A percentile compares a stretch with the other conserved stretches of the same genome.
phyloP scores from a whole-genome alignment of 2,113 vertebrate species.

The Macroglossus sobrinus region DNA sequence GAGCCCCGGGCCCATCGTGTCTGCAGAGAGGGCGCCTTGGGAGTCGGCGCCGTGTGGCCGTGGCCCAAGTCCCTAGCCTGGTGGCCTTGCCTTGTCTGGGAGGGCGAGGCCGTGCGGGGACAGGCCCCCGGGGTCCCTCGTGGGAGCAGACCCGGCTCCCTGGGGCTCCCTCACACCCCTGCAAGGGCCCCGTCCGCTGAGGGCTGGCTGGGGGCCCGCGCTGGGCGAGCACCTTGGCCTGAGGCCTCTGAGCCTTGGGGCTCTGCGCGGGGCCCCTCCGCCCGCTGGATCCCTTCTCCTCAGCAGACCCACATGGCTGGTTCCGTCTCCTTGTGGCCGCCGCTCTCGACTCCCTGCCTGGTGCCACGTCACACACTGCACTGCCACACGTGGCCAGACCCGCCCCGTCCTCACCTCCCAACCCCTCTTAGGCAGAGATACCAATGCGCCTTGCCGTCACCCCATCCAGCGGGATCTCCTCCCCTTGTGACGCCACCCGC shows the following conservation, averaged over 20 bases:
- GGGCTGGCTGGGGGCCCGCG: fast-evolving
- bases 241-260: fast-evolving
- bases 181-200: fast-evolving
- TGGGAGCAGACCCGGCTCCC: fast-evolving
- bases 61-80: too few relatives aligned
- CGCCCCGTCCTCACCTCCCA: neutral
- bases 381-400: too few relatives aligned
- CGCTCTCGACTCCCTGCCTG: fast-evolving
- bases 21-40: fast-evolving
- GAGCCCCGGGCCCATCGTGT: fast-evolving
- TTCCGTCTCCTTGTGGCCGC: neutral
- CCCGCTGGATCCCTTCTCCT: neutral
- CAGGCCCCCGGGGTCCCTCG: neutral
- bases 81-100: neutral
- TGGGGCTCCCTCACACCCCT: neutral
- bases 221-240: neutral
- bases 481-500: fast-evolving
- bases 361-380: fast-evolving
- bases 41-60: fast-evolving
- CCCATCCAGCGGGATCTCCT: fast-evolving
- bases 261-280: neutral
- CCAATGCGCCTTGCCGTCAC: fast-evolving
- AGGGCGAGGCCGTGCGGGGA: neutral
- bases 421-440: neutral
- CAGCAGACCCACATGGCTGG: fast-evolving